Evolutionary conservation across 2,888 invertebrate genomes (phyloP).

Genomic region (Cerastis leucographa): DNA sequence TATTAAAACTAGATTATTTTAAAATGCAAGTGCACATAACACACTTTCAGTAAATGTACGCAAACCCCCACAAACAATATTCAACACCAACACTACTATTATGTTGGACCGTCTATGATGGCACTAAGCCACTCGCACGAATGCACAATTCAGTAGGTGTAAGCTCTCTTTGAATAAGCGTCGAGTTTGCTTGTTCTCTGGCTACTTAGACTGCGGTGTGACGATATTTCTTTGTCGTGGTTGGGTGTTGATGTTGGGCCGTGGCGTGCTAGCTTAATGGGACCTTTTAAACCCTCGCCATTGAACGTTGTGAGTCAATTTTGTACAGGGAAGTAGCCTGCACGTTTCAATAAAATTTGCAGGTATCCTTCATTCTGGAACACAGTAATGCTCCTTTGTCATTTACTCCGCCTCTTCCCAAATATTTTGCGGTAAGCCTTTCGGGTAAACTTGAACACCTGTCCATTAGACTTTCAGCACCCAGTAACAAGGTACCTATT

Average conservation of each 20-base stretch:
- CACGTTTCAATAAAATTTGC: neutral
- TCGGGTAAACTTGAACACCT: neutral
- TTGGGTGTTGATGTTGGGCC: conserved; percentile 15
- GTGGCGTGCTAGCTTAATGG: neutral
- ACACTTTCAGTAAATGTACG: neutral
- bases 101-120: conserved; percentile 31
- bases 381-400: neutral
- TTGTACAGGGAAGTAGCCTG: neutral
- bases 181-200: conserved; percentile 51
- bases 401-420: neutral
- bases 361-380: neutral
- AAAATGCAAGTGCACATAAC: neutral
- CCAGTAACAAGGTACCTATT: neutral
- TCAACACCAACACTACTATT: neutral
- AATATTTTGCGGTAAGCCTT: too few species aligned
- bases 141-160: conserved; percentile 53
- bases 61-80: conserved; percentile 15
- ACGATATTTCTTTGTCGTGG: conserved; percentile 43
- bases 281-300: conserved; percentile 5
- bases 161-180: conserved; percentile 55
- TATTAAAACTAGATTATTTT: neutral
- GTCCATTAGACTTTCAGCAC: neutral
- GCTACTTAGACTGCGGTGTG: conserved; percentile 51
- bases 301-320: neutral
- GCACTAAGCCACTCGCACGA: conserved; percentile 42